Base-by-base conservation (phyloP, 2,888 invertebrate species). In the Eupithecia subumbrata region DNA sequence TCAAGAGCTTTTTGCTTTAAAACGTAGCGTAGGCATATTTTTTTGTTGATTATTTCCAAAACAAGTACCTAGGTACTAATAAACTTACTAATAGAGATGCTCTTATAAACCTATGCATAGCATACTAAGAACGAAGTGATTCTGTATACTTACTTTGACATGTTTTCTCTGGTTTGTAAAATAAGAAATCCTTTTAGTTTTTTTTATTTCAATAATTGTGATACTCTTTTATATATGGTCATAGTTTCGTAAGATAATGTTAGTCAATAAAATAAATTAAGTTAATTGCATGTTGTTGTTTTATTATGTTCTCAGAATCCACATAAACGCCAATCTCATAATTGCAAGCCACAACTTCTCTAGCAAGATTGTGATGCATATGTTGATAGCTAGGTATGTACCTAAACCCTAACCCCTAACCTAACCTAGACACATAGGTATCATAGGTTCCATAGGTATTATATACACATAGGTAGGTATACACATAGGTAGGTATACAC, bases 251-350 rank as follows among this genome's bases (percentile, higher is more conserved):
- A 30, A 30, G 16, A 34, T 34, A 64, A 9, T 34, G 60, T 30
- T 30, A 80, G 79, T 78, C 78, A 80, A 76, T 80, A 80, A 74
- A 78, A 76, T 80, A 79, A 73, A 78, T 75, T 76, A 76, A 69
- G 69, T 69, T 70, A 70, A 70, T 70, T 64, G 43, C 12, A n/a
- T 25, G 52, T 67, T n/a, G 14, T 74, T 67, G 66, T 74, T 74
- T 71, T 70, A 37, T 22, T 70, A 22, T 12, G 5, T 64, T 34
- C 34, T 34, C 0, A 64, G 18, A 64, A 64, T 34, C 5, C 30
- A 30, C 30, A 63, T 64, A 34, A 64, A 18, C 18, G 2, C 64
- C 25, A 25, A 34, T 34, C 34, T 64, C 30, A 34, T 30, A 16
- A 18, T 2, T 34, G 64, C 16, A 16, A 64, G 16, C 8, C 18